Evolutionary conservation across 1,140 invertebrate species (phyloP), one percentile per base, ranked within the genome.

Genomic region (Phthorimaea operculella): DNA sequence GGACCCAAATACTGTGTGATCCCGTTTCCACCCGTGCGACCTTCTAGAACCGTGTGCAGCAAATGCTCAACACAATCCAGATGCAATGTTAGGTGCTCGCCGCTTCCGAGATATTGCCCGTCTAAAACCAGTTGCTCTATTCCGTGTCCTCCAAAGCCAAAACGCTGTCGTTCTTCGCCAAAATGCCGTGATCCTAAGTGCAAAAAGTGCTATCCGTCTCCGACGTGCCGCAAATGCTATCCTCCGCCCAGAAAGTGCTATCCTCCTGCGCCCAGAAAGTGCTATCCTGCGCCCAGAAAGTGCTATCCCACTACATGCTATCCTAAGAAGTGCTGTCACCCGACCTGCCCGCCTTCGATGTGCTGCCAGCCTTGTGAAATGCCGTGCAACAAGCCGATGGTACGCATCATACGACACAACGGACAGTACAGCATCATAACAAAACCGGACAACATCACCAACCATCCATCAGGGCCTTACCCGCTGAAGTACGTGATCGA

Each of bases 401-500:
- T 85, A 44, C 72, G 79, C 51, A 67, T 85, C 21, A 70, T 78
- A 12, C 63, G 79, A 63, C 81, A 80, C 33, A 69, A 56, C 18
- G 81, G 81, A 8, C 73, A 80, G 55, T 85, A 85, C 55, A 77
- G 57, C 5, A 81, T 85, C 45, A 68, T 66, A 34, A 85, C 81
- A 1, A 76, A 80, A 58, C 81, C 81, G 15, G 79, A 79, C 5
- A 72, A 79, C 36, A 57, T 81, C 5, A 77, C 61, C 60, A 84
- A 79, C 42, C 68, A 78, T 4, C 81, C 81, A 6, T 81, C 72
- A 4, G 78, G 81, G 12, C 81, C 79, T 0, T 76, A 76, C 51
- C 81, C 81, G 10, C 54, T 84, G 12, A 84, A 84, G 61, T 84
- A 84, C 39, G 78, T 84, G 0, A 64, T 84, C 0, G 74, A 84